Percentiles rank a stretch among this genome's conserved stretches.
Evolutionary conservation across 1,140 invertebrate genomes (phyloP).

Genomic region (Spodoptera frugiperda): DNA sequence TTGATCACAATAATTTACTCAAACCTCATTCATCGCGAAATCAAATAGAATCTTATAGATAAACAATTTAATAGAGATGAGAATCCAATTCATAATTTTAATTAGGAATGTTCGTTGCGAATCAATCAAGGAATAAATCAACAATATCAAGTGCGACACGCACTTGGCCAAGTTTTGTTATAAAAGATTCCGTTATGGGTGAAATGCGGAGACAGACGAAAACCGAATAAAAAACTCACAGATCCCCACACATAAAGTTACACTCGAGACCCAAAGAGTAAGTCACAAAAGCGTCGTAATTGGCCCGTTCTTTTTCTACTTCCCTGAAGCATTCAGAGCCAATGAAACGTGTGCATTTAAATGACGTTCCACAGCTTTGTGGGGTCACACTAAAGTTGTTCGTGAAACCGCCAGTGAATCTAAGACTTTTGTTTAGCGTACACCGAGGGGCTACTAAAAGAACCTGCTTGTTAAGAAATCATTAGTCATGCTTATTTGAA

Average conservation of each 20-base stretch:
- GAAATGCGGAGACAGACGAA: slow-evolving; percentile 55
- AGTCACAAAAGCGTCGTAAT: slow-evolving; percentile 84
- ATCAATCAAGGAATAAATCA: not conserved
- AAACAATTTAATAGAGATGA: no score
- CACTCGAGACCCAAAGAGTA: slow-evolving; percentile 82
- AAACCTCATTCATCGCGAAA: no score
- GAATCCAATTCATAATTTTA: no score
- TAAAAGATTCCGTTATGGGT: slow-evolving; percentile 45
- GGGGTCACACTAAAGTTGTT: slow-evolving; percentile 84
- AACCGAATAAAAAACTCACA: slow-evolving; percentile 71
- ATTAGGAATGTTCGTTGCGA: not conserved
- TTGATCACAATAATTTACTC: no score
- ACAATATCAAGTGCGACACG: slow-evolving; percentile 39
- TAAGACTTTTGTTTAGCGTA: slow-evolving; percentile 77
- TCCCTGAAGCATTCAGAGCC: slow-evolving; percentile 85
- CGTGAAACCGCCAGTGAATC: slow-evolving; percentile 75
- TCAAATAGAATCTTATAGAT: no score
- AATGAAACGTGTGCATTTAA: slow-evolving; percentile 86
- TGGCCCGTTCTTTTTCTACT: slow-evolving; percentile 85
- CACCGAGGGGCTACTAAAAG: slow-evolving; percentile 76
- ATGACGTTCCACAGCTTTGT: slow-evolving; percentile 85
- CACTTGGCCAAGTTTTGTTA: slow-evolving; percentile 29
- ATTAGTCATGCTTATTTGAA: slow-evolving; percentile 83
- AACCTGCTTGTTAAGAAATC: slow-evolving; percentile 82
- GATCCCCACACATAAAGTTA: slow-evolving; percentile 79